Conservation (phyloP, 2,888 invertebrate species). For the Oeneis ivallda region DNA sequence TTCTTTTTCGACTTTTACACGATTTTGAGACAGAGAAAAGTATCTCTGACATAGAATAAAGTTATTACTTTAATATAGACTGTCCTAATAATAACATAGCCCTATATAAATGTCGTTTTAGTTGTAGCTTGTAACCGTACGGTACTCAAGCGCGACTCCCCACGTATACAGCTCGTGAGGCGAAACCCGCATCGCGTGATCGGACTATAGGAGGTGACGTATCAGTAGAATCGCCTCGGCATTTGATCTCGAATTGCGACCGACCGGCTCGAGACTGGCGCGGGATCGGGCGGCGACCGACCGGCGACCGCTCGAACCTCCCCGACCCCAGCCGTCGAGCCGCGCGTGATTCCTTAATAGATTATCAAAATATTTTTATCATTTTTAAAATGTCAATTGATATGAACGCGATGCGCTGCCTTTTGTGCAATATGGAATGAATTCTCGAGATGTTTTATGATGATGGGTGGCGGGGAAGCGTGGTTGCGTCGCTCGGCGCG, state of each 20-base stretch:
- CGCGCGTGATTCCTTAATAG: conserved; percentile 67
- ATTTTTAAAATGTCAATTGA: conserved; percentile 67
- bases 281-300: conserved; percentile 30
- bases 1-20: conserved; percentile 17
- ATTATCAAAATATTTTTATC: conserved; percentile 69
- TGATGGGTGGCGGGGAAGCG: conserved; percentile 20
- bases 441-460: conserved; percentile 18
- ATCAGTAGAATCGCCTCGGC: conserved; percentile 47
- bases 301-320: conserved; percentile 13
- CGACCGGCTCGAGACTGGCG: conserved; percentile 46
- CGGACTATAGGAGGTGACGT: conserved; percentile 32
- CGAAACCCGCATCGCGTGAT: conserved; percentile 41
- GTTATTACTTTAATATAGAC: conserved; percentile 11
- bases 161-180: background rate
- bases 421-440: conserved; percentile 39
- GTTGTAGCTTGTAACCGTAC: background rate
- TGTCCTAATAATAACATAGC: conserved; percentile 10
- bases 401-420: conserved; percentile 51
- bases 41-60: conserved; percentile 1
- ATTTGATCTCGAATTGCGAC: conserved; percentile 72
- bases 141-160: background rate
- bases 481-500: background rate
- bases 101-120: conserved; percentile 9
- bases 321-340: conserved; percentile 27
- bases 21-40: conserved; percentile 2